phyloP scores from a whole-genome alignment of 2,888 invertebrate species.

The Erannis defoliaria region DNA sequence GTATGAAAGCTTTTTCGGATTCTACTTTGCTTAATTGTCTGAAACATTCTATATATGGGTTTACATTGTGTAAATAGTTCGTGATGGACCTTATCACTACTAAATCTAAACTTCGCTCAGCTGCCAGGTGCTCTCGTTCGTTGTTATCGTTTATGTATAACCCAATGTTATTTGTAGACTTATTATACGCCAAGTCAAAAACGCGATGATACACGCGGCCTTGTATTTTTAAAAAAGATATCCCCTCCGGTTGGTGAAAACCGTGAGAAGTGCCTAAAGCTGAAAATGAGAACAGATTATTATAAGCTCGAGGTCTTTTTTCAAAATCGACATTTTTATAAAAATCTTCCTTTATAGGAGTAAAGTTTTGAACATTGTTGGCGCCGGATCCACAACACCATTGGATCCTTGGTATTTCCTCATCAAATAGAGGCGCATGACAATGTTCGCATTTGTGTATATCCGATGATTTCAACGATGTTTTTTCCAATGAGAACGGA shows the following conservation, averaged over 20 bases:
- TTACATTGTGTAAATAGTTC: neutral
- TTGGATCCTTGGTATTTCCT: neutral
- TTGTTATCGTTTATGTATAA: neutral
- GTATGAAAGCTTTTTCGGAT: neutral
- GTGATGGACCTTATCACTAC: neutral
- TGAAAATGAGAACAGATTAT: too few species aligned
- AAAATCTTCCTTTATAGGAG: neutral
- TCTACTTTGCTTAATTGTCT: neutral
- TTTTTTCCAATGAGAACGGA: neutral
- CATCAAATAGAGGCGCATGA: neutral
- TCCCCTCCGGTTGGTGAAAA: too few species aligned
- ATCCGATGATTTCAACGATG: neutral
- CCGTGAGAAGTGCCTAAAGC: too few species aligned
- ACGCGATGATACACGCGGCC: too few species aligned
- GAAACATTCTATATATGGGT: too few species aligned
- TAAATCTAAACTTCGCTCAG: neutral
- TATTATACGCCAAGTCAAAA: too few species aligned
- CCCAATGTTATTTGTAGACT: too few species aligned
- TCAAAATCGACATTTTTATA: neutral
- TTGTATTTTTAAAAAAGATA: too few species aligned
- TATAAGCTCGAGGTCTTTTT: slow-evolving; percentile 1
- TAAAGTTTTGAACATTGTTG: neutral
- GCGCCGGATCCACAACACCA: neutral
- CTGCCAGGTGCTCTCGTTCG: too few species aligned
- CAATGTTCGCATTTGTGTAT: neutral